Evolutionary conservation across 1,140 invertebrate genomes (phyloP), one percentile per base, ranked within the genome.

Genomic region (Lasioglossum albipes): DNA sequence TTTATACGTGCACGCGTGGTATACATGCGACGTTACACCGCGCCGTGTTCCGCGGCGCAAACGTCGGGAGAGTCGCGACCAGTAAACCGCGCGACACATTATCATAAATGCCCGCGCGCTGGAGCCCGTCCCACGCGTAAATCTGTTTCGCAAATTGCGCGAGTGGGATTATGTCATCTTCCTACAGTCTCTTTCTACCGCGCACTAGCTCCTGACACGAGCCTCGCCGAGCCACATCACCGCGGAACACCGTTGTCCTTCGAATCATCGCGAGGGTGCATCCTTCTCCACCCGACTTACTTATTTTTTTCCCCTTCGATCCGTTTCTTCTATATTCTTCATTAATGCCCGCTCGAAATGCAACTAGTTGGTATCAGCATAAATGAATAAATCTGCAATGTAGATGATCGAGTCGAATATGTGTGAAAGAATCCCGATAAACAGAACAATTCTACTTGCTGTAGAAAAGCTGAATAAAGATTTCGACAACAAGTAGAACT

Each of bases 111-210:
- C 89, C 80, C 88, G 84, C 77, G 77, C 77, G 77, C 71, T 90
- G 85, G 89, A 84, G 90, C 91, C 91, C 91, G 86, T 91, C 92
- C 91, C 91, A 93, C 92, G 91, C 91, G 88, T 91, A 92, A 93
- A 93, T 93, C 92, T 90, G 90, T 93, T 92, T 93, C 91, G 91
- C 90, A 91, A 93, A 92, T 92, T 89, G 88, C 87, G 88, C 88
- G 86, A 87, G 83, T 86, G 85, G 83, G 84, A 90, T 91, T 93
- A 93, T 92, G 90, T 91, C 91, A 91, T 90, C 84, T 84, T 88
- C 85, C 86, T 88, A 82, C 86, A 64, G 73, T 75, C 84, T 87
- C 84, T 83, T 89, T 72, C 82, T 75, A 78, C 79, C 87, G 72
- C 76, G 72, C 64, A 65, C 81, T 75, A 31, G 45, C 76, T 82